These are phyloP conservation scores for Opisthocomus hoazin DNA, from an alignment of 2,113 vertebrate genomes.

Conservation along the genomic window DNA sequence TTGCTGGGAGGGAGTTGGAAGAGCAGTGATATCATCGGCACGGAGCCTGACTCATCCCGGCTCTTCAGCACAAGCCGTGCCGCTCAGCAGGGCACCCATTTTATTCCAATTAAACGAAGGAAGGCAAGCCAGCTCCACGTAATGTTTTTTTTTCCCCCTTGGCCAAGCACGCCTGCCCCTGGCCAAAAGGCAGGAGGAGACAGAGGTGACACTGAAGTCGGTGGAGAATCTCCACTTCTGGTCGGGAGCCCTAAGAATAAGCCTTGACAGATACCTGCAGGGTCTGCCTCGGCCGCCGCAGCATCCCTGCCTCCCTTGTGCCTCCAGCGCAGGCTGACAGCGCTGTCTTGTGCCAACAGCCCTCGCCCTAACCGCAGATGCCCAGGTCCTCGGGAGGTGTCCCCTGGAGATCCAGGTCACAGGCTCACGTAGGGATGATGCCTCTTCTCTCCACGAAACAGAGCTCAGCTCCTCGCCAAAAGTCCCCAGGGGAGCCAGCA, in stretches of 20 bases:
- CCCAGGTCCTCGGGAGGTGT: not conserved
- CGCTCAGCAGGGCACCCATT: slow-evolving; percentile 6
- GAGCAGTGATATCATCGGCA: slow-evolving; percentile 24
- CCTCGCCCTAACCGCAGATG: not conserved
- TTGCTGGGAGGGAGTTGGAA: not conserved
- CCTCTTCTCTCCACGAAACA: not conserved
- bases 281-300: not conserved
- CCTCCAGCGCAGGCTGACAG: not conserved
- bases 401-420: not conserved
- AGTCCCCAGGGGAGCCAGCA: not conserved
- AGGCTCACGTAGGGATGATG: not conserved
- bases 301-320: not conserved
- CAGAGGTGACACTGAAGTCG: not conserved
- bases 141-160: not conserved
- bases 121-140: not conserved
- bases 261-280: not conserved
- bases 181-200: not conserved
- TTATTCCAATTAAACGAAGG: slow-evolving; percentile 7
- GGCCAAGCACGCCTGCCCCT: not conserved
- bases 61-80: slow-evolving; percentile 21
- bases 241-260: not conserved
- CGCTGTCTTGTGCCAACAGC: not conserved
- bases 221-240: not conserved
- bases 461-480: not conserved
- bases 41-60: slow-evolving; percentile 21